A percentile compares a stretch with the other conserved stretches of the same genome.
Evolutionary conservation across 1,140 invertebrate species (phyloP).

Genomic region (Drosophila obscura): DNA sequence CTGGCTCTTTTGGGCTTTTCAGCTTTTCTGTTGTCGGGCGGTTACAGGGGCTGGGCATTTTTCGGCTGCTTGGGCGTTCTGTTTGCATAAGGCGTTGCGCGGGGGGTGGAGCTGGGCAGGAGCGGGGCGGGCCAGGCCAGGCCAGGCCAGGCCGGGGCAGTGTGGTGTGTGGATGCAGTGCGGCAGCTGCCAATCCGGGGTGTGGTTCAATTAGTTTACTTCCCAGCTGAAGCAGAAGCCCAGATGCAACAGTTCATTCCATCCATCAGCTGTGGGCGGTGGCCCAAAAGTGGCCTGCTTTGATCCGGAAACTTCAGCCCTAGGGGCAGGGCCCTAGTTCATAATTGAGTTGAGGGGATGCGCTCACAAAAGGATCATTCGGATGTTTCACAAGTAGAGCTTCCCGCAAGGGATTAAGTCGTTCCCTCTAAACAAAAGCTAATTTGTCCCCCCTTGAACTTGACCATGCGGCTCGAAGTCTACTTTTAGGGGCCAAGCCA

Average conservation of each 20-base stretch:
- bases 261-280: conserved; percentile 43
- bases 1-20: conserved; percentile 15
- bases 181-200: conserved; percentile 43
- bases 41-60: conserved; percentile 37
- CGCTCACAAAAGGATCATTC: no score
- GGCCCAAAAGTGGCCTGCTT: conserved; percentile 15
- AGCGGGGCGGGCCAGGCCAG: background rate
- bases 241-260: conserved; percentile 47
- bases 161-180: conserved; percentile 6
- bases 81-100: conserved; percentile 38
- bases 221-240: conserved; percentile 15
- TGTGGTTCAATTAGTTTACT: conserved; percentile 63
- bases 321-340: no score
- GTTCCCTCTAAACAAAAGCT: background rate
- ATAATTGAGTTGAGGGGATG: no score
- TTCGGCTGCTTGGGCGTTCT: conserved; percentile 47
- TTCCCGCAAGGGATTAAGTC: background rate
- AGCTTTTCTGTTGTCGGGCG: conserved; percentile 29
- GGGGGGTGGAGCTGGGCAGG: conserved; percentile 3
- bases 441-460: background rate
- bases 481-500: conserved; percentile 5
- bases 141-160: background rate
- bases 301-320: conserved; percentile 12
- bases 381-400: no score
- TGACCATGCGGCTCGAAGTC: background rate